Conservation (phyloP, 1,140 invertebrate genomes). For the Diabrotica virgifera region DNA sequence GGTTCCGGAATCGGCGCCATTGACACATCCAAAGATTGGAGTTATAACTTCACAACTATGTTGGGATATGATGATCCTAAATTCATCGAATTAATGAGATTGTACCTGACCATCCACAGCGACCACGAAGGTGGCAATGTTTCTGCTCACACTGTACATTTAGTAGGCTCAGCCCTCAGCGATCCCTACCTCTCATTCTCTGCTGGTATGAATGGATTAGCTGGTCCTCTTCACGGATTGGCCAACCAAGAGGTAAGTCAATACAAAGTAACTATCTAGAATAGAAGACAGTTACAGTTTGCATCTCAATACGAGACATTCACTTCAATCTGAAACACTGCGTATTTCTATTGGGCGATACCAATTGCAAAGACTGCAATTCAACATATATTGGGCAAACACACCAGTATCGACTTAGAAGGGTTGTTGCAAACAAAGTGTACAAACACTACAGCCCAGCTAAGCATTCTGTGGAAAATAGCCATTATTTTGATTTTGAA, state of each 20-base stretch:
- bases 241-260: slow-evolving; percentile 75
- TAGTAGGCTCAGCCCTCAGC: slow-evolving; percentile 85
- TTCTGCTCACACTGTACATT: slow-evolving; percentile 80
- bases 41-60: slow-evolving; percentile 80
- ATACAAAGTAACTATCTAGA: too few relatives aligned
- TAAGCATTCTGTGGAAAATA: too few relatives aligned
- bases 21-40: slow-evolving; percentile 82
- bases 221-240: slow-evolving; percentile 85
- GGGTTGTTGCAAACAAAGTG: too few relatives aligned
- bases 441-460: too few relatives aligned
- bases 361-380: too few relatives aligned
- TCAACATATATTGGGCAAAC: too few relatives aligned
- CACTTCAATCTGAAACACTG: too few relatives aligned
- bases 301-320: too few relatives aligned
- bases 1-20: slow-evolving; percentile 77
- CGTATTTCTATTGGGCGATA: too few relatives aligned
- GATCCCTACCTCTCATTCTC: slow-evolving; percentile 85
- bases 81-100: slow-evolving; percentile 81
- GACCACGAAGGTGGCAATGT: slow-evolving; percentile 91
- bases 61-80: slow-evolving; percentile 75
- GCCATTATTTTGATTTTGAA: too few relatives aligned
- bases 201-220: slow-evolving; percentile 83
- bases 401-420: too few relatives aligned
- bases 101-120: slow-evolving; percentile 90
- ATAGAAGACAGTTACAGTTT: too few relatives aligned